Evolutionary conservation across 2,797 vertebrate genomes (phyloP).

Genomic region (Sternotherus odoratus): DNA sequence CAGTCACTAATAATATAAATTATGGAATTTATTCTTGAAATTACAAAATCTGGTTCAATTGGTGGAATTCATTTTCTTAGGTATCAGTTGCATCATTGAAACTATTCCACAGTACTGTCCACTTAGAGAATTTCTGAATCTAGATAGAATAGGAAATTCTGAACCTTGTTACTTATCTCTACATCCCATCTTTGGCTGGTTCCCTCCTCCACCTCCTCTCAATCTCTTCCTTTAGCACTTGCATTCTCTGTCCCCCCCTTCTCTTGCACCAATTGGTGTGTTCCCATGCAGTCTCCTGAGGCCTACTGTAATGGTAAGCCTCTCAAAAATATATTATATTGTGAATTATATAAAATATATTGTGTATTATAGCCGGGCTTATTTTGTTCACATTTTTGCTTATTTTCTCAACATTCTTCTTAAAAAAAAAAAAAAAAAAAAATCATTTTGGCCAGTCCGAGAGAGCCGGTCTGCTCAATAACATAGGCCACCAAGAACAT

Average conservation of each 20-base stretch:
- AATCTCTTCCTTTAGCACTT: accelerated
- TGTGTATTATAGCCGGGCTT: background rate
- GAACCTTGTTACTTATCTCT: background rate
- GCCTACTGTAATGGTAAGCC: background rate
- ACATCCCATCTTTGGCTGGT: background rate
- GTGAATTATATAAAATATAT: too few relatives aligned
- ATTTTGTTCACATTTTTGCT: background rate
- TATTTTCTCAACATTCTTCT: background rate
- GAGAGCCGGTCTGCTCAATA: background rate
- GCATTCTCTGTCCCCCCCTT: background rate
- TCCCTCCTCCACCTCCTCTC: background rate
- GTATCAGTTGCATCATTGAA: background rate
- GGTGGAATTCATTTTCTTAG: background rate
- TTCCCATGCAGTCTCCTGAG: background rate
- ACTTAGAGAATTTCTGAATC: background rate
- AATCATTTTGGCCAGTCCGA: background rate
- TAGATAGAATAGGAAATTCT: background rate
- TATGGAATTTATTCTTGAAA: background rate
- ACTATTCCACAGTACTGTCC: background rate
- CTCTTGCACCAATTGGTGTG: background rate
- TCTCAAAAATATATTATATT: background rate
- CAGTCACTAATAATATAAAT: background rate
- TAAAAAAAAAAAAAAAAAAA: background rate
- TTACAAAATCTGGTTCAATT: background rate
- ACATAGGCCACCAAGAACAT: background rate